phyloP scores from a whole-genome alignment of 2,888 invertebrate genomes.

The Gasteruption jaculator region DNA sequence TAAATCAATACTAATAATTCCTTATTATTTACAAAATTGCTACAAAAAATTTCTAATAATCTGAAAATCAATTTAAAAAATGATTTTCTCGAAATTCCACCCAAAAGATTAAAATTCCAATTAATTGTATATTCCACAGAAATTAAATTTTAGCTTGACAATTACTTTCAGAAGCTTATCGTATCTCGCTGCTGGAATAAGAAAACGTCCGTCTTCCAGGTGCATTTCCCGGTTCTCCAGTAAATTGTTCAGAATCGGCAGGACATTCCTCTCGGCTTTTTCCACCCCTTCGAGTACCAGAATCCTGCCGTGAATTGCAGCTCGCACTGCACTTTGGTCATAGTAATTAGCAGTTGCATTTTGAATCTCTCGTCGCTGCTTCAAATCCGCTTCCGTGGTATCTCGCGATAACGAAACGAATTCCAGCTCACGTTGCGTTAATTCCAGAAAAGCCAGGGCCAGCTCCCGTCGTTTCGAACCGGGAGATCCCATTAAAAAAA shows the following conservation, averaged over 20 bases:
- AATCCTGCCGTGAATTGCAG: slow-evolving; percentile 83
- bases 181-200: slow-evolving; percentile 84
- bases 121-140: background rate
- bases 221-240: slow-evolving; percentile 98
- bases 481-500: slow-evolving; percentile 90
- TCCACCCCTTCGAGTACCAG: slow-evolving; percentile 93
- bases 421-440: slow-evolving; percentile 86
- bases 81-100: too few species aligned
- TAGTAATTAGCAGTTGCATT: slow-evolving; percentile 85
- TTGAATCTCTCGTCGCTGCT: slow-evolving; percentile 89
- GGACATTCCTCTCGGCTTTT: slow-evolving; percentile 94
- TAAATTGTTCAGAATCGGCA: slow-evolving; percentile 93
- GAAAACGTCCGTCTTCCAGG: slow-evolving; percentile 91
- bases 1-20: too few species aligned
- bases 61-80: too few species aligned
- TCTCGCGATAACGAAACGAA: slow-evolving; percentile 92
- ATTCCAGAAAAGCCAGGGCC: slow-evolving; percentile 83
- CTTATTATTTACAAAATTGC: too few species aligned
- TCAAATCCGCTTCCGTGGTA: slow-evolving; percentile 95
- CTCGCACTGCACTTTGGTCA: slow-evolving; percentile 93
- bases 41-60: too few species aligned
- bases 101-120: slow-evolving; percentile 8
- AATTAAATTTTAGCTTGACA: background rate
- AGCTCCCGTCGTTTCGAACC: slow-evolving; percentile 78
- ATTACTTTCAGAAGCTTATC: slow-evolving; percentile 80